phyloP scores from a whole-genome alignment of 2,113 vertebrate species.

The Pangasianodon hypophthalmus region DNA sequence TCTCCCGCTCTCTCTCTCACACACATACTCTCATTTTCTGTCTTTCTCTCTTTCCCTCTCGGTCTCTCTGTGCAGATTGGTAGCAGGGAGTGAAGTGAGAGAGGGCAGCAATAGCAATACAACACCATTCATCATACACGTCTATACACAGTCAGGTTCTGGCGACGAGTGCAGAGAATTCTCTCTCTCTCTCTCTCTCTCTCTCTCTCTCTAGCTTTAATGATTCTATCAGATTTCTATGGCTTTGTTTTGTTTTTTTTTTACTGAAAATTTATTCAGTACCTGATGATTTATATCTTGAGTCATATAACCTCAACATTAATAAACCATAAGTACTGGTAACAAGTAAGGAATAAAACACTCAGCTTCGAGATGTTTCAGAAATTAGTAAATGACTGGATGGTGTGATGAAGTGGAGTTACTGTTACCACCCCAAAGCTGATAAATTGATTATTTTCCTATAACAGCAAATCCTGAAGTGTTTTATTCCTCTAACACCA shows the following conservation, averaged over 20 bases:
- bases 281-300: background rate
- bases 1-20: background rate
- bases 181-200: slow-evolving; percentile 59
- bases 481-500: no score
- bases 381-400: background rate
- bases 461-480: no score
- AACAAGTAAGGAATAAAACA: background rate
- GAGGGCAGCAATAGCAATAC: slow-evolving; percentile 90
- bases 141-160: slow-evolving; percentile 90
- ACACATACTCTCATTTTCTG: background rate
- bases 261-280: background rate
- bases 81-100: slow-evolving; percentile 87
- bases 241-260: background rate
- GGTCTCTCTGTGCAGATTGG: slow-evolving; percentile 76
- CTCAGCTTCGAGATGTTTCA: background rate
- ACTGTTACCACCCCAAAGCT: no score
- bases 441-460: no score
- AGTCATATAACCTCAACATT: background rate
- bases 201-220: slow-evolving; percentile 57
- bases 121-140: slow-evolving; percentile 94
- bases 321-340: background rate
- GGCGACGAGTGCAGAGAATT: slow-evolving; percentile 77
- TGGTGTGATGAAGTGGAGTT: no score
- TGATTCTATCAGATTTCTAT: slow-evolving; percentile 8
- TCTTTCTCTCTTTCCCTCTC: slow-evolving; percentile 17